Evolutionary conservation across 1,140 invertebrate genomes (phyloP).

Genomic region (Theocolax elegans): DNA sequence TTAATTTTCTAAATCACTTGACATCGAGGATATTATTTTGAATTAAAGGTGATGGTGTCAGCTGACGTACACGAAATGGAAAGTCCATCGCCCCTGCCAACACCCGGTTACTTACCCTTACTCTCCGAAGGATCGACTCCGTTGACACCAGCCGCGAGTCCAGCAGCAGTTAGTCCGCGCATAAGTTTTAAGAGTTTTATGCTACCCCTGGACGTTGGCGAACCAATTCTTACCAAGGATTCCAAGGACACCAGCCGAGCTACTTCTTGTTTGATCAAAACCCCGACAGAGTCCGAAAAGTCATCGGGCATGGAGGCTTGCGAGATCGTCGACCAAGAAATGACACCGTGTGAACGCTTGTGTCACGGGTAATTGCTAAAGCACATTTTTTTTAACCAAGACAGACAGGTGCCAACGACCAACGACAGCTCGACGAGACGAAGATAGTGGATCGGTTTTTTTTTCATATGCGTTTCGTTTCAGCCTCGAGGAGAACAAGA

Average conservation of each 20-base stretch:
- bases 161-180: constrained; percentile 58
- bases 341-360: constrained; percentile 56
- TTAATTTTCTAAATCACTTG: too few species aligned
- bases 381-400: constrained; percentile 5
- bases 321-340: constrained; percentile 56
- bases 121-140: constrained; percentile 64
- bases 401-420: constrained; percentile 1
- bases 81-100: constrained; percentile 62
- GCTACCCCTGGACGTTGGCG: constrained; percentile 58
- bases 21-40: too few species aligned
- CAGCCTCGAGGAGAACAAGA: too few species aligned
- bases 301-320: background rate
- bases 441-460: too few species aligned
- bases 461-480: constrained; percentile 18
- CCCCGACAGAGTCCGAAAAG: background rate
- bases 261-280: constrained; percentile 11
- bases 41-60: constrained; percentile 61
- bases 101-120: constrained; percentile 63
- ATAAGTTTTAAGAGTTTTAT: constrained; percentile 66
- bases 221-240: constrained; percentile 45
- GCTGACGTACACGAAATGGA: constrained; percentile 65
- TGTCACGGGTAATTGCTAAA: constrained; percentile 32
- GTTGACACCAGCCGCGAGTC: constrained; percentile 56
- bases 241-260: constrained; percentile 17
- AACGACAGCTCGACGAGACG: too few species aligned